These are phyloP conservation scores for Ctenomys sociabilis DNA, from an alignment of 2,113 vertebrate genomes.

Conservation along the genomic window DNA sequence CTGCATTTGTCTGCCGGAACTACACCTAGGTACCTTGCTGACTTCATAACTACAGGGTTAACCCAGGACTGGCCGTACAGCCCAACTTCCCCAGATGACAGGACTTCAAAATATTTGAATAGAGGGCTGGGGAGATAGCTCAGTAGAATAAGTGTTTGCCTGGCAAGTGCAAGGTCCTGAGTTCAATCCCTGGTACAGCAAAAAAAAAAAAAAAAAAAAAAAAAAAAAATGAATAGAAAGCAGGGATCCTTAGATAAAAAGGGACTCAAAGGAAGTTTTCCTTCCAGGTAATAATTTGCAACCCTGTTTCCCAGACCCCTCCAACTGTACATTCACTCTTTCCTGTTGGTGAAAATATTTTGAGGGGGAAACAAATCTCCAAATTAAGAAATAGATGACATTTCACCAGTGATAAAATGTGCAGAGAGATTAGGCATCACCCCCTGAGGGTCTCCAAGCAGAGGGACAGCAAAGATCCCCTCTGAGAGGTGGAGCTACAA, in stretches of 20 bases:
- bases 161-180: too few relatives aligned
- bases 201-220: too few relatives aligned
- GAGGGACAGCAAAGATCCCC: not conserved
- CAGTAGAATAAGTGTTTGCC: too few relatives aligned
- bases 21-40: not conserved
- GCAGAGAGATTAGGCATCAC: not conserved
- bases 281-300: not conserved
- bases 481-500: accelerated
- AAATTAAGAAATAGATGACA: not conserved
- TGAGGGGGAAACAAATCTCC: not conserved
- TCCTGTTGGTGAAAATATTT: not conserved
- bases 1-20: not conserved
- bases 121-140: not conserved
- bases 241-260: not conserved
- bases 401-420: not conserved
- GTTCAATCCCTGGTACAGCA: too few relatives aligned
- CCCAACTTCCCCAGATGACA: not conserved
- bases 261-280: not conserved
- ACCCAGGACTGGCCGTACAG: not conserved
- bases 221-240: not conserved
- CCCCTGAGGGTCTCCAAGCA: not conserved
- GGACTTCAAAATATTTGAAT: not conserved
- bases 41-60: not conserved
- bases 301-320: not conserved
- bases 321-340: not conserved